Conservation (phyloP, 2,888 invertebrate species). For the Mythimna impura region DNA sequence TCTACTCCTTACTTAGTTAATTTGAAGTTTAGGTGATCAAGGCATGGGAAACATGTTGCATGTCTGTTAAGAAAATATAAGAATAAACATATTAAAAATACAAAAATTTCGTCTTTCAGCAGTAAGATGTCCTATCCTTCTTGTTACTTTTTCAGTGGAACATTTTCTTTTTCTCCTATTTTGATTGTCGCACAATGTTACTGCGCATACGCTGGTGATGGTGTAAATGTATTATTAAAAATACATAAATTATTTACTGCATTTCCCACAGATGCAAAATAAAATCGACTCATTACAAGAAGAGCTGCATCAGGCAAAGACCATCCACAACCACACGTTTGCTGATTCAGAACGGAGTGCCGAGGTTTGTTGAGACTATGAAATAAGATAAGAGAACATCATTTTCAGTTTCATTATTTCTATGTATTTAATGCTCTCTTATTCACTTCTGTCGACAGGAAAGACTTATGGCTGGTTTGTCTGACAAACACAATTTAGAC, state of each 20-base stretch:
- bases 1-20: slow-evolving; percentile 8
- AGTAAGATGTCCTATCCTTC: slow-evolving; percentile 18
- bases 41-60: neutral
- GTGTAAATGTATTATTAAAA: slow-evolving; percentile 46
- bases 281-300: slow-evolving; percentile 87
- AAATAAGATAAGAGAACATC: no score
- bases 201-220: slow-evolving; percentile 68
- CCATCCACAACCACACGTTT: slow-evolving; percentile 80
- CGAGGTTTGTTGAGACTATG: slow-evolving; percentile 73
- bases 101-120: slow-evolving; percentile 8
- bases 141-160: slow-evolving; percentile 6
- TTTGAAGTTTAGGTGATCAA: neutral
- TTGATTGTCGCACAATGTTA: slow-evolving; percentile 58
- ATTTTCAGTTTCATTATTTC: neutral
- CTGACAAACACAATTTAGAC: slow-evolving; percentile 82
- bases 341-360: slow-evolving; percentile 82
- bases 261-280: slow-evolving; percentile 84
- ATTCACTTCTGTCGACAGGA: slow-evolving; percentile 79
- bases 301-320: slow-evolving; percentile 81
- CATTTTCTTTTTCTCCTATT: slow-evolving; percentile 34
- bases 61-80: neutral
- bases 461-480: slow-evolving; percentile 83
- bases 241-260: slow-evolving; percentile 41
- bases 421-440: neutral
- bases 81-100: neutral